Conservation (phyloP, 92 coral and sea anemone species). For the Bergia puertoricense region DNA sequence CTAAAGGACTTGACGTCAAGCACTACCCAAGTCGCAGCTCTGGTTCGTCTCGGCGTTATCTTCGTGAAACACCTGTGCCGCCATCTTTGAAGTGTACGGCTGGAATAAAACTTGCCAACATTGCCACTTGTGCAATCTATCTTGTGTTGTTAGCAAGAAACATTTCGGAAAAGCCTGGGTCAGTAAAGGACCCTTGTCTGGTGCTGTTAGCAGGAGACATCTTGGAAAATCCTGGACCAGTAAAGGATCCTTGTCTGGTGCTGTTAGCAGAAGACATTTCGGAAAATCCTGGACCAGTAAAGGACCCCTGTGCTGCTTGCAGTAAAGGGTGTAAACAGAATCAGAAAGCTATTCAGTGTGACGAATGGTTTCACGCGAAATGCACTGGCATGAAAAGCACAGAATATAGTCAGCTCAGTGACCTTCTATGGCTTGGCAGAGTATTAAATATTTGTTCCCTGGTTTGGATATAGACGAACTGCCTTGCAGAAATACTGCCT, state of each 20-base stretch:
- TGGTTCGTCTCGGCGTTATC: not conserved
- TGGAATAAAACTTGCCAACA: conserved; percentile 43
- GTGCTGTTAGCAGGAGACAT: conserved; percentile 46
- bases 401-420: conserved; percentile 43
- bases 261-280: not conserved
- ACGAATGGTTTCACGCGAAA: conserved; percentile 63
- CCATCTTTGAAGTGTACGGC: conserved; percentile 43
- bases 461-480: not conserved
- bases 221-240: too few relatives aligned
- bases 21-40: not conserved
- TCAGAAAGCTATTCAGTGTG: conserved; percentile 51
- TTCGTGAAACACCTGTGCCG: conserved; percentile 43
- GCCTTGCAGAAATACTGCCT: too few relatives aligned
- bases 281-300: conserved; percentile 20
- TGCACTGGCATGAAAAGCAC: conserved; percentile 52
- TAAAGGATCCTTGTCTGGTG: too few relatives aligned
- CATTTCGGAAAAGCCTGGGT: not conserved
- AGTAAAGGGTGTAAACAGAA: conserved; percentile 49
- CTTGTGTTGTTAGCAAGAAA: conserved; percentile 42
- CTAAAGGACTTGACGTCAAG: not conserved
- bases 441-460: conserved; percentile 50
- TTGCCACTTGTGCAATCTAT: conserved; percentile 42
- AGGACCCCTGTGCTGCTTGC: conserved; percentile 43
- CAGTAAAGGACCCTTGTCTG: not conserved
- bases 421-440: conserved; percentile 40